phyloP scores from a whole-genome alignment of 1,140 invertebrate species.

The Drosophila bifasciata region DNA sequence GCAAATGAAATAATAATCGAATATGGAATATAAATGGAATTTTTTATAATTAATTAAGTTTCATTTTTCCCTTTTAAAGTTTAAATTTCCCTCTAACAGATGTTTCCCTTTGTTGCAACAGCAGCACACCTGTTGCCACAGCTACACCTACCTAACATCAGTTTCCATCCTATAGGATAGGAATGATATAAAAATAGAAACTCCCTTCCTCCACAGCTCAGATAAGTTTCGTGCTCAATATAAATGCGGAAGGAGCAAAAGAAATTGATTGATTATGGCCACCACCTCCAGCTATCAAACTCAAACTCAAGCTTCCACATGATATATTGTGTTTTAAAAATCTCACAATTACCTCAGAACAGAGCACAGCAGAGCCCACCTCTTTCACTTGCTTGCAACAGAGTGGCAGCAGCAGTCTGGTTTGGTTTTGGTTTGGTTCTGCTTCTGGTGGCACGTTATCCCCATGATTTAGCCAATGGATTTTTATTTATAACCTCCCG shows the following conservation, averaged over 20 bases:
- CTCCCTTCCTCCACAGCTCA: constrained; percentile 10
- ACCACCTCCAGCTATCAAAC: constrained; percentile 16
- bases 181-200: background rate
- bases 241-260: constrained; percentile 45
- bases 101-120: no score
- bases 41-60: background rate
- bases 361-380: background rate
- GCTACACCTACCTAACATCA: background rate
- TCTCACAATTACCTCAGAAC: constrained; percentile 64
- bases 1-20: constrained; percentile 8
- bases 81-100: no score
- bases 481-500: constrained; percentile 69
- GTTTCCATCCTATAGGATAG: no score
- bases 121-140: constrained; percentile 32
- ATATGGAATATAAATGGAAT: background rate
- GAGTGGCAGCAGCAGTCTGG: no score
- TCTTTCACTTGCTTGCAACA: background rate
- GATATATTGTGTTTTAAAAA: constrained; percentile 68
- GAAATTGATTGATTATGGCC: constrained; percentile 74
- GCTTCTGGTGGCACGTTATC: constrained; percentile 34
- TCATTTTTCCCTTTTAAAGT: background rate
- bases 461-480: constrained; percentile 61
- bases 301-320: constrained; percentile 43
- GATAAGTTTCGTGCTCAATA: constrained; percentile 38
- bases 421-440: no score